Base-by-base conservation (phyloP, 2,113 vertebrate genomes). In the Eubucco bourcierii region DNA sequence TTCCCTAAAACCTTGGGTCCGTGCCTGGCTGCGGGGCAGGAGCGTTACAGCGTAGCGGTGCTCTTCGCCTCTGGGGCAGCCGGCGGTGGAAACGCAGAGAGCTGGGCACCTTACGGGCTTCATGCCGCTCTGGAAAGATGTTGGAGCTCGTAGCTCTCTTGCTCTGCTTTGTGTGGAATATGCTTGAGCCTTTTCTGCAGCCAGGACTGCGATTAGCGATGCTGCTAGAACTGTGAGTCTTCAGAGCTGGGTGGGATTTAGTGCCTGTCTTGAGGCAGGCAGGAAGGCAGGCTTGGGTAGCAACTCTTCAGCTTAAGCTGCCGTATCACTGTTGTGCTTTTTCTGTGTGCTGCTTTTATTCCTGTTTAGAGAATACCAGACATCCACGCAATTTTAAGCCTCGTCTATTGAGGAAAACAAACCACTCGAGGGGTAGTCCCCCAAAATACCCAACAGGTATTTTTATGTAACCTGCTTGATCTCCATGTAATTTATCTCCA, bases 391-490 rank as follows among this genome's bases (percentile, higher is more conserved):
- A 72, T 66, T 55, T 80, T 92, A 87, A 94, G 50, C 79, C 29
- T 83, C 14, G 17, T 78, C 80, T 65, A 27, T 68, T 84, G 88
- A 90, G 76, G 70, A 87, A 80, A 94, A 91, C 39, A 93, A 92
- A 60, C 41, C 82, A 12, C 60, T 81, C 5, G 15, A 79, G 82
- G 92, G 27, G 37, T 34, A 80, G 50, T 65, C 80, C 28, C 80
- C 80, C 84, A 76, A 94, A 95, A 66, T 46, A 87, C 33, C 80
- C 60, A 4, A 1, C 68, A 77, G 67, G 18, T 71, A 80, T 95
- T 72, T 90, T 92, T 24, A 74, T 86, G 79, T 83, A 93, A 80
- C 79, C 93, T 87, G 16, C 68, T 86, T 37, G 70, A 56, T 94
- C 95, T 96, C 79, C 13, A 11, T 80, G 12, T 88, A 41, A 41